These are phyloP conservation scores for Dipus sagitta DNA, from an alignment of 2,797 vertebrate genomes.

Conservation along the genomic window DNA sequence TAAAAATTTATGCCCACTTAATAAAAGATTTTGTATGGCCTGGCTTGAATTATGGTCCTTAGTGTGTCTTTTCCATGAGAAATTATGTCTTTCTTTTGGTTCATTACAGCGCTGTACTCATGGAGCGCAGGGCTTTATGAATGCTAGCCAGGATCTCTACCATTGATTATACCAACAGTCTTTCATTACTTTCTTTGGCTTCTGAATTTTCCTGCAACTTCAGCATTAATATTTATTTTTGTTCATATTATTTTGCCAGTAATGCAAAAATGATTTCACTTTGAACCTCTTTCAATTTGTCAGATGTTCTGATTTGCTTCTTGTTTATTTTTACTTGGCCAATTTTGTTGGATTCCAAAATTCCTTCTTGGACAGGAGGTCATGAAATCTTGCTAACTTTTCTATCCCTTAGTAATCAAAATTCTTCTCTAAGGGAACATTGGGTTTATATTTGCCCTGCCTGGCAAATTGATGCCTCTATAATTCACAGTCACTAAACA, in stretches of 20 bases:
- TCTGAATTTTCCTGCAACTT: slow-evolving; percentile 4
- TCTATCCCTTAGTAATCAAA: slow-evolving; percentile 28
- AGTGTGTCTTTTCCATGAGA: neutral
- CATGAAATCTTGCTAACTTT: slow-evolving; percentile 19
- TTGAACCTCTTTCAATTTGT: slow-evolving; percentile 21
- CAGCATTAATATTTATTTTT: slow-evolving; percentile 25
- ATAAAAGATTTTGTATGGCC: neutral
- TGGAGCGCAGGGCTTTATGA: too few relatives aligned
- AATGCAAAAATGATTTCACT: slow-evolving; percentile 57
- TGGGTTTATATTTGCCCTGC: neutral
- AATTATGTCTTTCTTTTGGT: neutral
- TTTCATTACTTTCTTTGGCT: neutral
- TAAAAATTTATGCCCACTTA: neutral
- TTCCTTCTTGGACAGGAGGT: slow-evolving; percentile 16
- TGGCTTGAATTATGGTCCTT: neutral
- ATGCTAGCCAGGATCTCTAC: neutral
- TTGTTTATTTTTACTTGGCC: neutral
- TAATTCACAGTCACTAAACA: slow-evolving; percentile 1
- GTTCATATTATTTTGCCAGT: neutral
- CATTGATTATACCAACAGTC: neutral
- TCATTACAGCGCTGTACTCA: neutral
- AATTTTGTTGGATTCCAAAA: slow-evolving; percentile 24
- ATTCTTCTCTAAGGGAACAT: neutral
- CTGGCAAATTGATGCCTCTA: neutral
- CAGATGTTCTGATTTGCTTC: neutral